Base-by-base conservation (phyloP, 23 tunicate species). In the Halocynthia roretzi region DNA sequence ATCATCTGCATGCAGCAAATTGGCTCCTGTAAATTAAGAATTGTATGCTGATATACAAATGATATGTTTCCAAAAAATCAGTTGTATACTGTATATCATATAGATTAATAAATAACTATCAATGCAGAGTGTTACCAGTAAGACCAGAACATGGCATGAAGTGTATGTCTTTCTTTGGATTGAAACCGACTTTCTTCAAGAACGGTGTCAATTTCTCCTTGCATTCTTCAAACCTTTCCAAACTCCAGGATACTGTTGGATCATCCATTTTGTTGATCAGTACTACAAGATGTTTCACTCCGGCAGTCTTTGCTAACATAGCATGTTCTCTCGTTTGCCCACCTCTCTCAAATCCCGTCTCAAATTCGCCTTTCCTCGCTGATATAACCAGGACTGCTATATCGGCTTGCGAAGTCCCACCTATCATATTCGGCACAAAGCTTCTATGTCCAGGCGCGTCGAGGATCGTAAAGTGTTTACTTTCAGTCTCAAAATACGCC, bases 341-440 rank as follows among this genome's bases (percentile, higher is more conserved):
- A 7, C 99, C 99, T 31, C 91, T 68, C 69, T 96, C 99, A 71
- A 96, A 96, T 18, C 99, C 99, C 58, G 99, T 89, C 75, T 96
- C 99, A 75, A 96, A 96, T 71, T 96, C 99, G 53, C 99, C 99
- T 62, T 88, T 69, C 51, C 99, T 48, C 5, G 99, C 99, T 0
- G 96, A 89, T 15, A 96, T 96, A 6, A 96, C 96, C 20, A 96
- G 80, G 21, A 96, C 96, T 18, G 99, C 99, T 60, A 89, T 74
- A 86, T 96, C 99, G 22, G 99, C 99, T 80, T 96, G 99, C 31
- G 96, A 96, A 23, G 99, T 89, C 9, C 99, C 99, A 54, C 96
- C 99, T 52, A 96, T 96, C 99, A 96, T 96, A 55, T 91, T 96
- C 18, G 99, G 99, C n/a, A 96, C 99, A 80, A 89, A 96, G 56